Conservation (phyloP, 2,113 vertebrate species). For the Todiramphus saurophagus region DNA sequence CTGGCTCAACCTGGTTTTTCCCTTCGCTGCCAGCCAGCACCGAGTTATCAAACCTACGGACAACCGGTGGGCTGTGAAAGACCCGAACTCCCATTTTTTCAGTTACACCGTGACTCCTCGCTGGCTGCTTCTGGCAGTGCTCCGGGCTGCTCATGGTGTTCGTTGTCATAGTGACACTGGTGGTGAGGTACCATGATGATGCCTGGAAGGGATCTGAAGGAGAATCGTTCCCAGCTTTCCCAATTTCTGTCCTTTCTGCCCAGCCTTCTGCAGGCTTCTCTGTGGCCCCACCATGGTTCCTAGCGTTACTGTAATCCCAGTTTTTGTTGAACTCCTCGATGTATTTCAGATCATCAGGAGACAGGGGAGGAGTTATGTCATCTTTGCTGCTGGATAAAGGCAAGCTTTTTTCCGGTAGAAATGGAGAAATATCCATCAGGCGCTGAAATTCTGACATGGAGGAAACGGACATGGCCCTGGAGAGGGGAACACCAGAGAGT, state of each 20-base stretch:
- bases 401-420: slow-evolving; percentile 90
- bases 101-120: slow-evolving; percentile 62
- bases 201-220: slow-evolving; percentile 81
- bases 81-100: slow-evolving; percentile 83
- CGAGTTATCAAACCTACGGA: slow-evolving; percentile 71
- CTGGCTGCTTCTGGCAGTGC: slow-evolving; percentile 86
- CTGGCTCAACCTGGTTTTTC: slow-evolving; percentile 71
- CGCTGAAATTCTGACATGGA: slow-evolving; percentile 99
- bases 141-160: slow-evolving; percentile 90
- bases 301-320: slow-evolving; percentile 82
- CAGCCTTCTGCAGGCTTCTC: slow-evolving; percentile 76
- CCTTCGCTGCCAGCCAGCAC: slow-evolving; percentile 50
- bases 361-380: slow-evolving; percentile 91
- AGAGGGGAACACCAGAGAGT: neutral
- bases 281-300: slow-evolving; percentile 21
- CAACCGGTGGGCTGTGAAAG: slow-evolving; percentile 83
- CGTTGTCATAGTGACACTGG: slow-evolving; percentile 92
- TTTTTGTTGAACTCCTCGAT: slow-evolving; percentile 95
- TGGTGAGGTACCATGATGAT: slow-evolving; percentile 93
- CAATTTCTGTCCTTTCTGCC: slow-evolving; percentile 79
- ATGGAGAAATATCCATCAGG: slow-evolving; percentile 96
- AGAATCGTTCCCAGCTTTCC: slow-evolving; percentile 55
- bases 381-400: slow-evolving; percentile 77
- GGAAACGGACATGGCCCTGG: slow-evolving; percentile 94
- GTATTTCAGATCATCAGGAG: slow-evolving; percentile 97